A percentile compares a stretch with the other conserved stretches of the same genome.
Evolutionary conservation across 2,888 invertebrate species (phyloP).

Genomic region (Drosophila conformis): DNA sequence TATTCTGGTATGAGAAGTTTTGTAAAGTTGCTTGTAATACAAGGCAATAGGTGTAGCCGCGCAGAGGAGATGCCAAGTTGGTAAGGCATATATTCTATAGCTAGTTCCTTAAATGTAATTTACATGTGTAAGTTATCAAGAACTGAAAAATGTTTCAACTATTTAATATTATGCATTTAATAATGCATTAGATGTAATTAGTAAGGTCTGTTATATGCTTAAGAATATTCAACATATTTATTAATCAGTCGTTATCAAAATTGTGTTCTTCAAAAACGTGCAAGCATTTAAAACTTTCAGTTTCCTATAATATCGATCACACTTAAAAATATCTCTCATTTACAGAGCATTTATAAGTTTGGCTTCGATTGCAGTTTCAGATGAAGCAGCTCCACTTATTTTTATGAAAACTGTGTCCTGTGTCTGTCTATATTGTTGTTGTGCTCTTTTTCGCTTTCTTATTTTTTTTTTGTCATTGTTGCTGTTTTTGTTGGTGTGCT

Average conservation of each 20-base stretch:
- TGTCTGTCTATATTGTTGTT: slow-evolving; percentile 12
- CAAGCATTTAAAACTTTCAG: not conserved
- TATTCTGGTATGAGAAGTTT: not conserved
- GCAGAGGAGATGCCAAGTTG: not conserved
- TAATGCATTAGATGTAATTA: not conserved
- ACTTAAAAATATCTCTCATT: not conserved
- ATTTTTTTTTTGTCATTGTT: slow-evolving; percentile 7
- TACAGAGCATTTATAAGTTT: slow-evolving; percentile 30
- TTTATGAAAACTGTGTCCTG: slow-evolving; percentile 57
- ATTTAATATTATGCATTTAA: not conserved
- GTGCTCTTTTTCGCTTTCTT: slow-evolving; percentile 10
- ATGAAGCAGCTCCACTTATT: slow-evolving; percentile 57
- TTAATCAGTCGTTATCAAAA: not conserved
- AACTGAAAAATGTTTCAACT: not conserved
- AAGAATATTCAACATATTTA: not conserved
- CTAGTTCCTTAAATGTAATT: not conserved
- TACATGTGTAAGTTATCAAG: not conserved
- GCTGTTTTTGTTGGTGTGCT: slow-evolving; percentile 50
- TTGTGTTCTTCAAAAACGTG: not conserved
- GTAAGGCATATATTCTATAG: not conserved
- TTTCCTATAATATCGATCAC: not conserved
- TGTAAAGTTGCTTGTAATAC: not conserved
- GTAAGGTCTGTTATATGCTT: not conserved
- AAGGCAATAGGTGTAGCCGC: not conserved
- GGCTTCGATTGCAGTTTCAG: not conserved